Percentiles rank a stretch among this genome's conserved stretches.
Evolutionary conservation across 2,113 vertebrate species (phyloP).

Genomic region (Colinus virginianus): DNA sequence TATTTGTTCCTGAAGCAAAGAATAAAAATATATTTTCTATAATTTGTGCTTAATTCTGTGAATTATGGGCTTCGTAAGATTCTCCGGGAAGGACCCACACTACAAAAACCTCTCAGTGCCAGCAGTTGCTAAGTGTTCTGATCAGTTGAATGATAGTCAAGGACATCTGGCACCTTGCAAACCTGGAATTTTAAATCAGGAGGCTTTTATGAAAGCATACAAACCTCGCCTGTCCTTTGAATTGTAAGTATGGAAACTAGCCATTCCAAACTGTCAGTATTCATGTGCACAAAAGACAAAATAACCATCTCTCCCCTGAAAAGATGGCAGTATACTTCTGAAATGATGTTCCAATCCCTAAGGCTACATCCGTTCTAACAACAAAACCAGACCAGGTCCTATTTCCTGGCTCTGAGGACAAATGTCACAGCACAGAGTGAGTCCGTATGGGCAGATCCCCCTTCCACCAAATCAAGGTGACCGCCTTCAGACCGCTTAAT

Average conservation of each 20-base stretch:
- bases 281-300: background rate
- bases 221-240: background rate
- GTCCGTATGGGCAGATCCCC: accelerated
- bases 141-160: constrained; percentile 46
- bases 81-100: background rate
- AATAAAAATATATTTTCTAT: background rate
- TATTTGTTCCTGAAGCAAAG: constrained; percentile 21
- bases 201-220: background rate
- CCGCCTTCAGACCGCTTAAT: background rate
- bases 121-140: constrained; percentile 35
- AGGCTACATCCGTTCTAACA: background rate
- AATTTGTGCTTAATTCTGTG: background rate
- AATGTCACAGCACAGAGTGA: background rate
- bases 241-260: background rate
- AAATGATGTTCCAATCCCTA: background rate
- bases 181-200: constrained; percentile 38
- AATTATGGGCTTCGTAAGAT: background rate
- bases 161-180: constrained; percentile 29
- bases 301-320: background rate
- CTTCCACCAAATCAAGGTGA: background rate
- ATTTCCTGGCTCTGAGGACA: background rate
- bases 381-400: background rate
- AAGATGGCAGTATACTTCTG: constrained; percentile 28
- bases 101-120: constrained; percentile 21
- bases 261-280: background rate